A percentile compares a stretch with the other conserved stretches of the same genome.
Evolutionary conservation across 2,113 vertebrate genomes (phyloP).

Genomic region (Embiotoca jacksoni): DNA sequence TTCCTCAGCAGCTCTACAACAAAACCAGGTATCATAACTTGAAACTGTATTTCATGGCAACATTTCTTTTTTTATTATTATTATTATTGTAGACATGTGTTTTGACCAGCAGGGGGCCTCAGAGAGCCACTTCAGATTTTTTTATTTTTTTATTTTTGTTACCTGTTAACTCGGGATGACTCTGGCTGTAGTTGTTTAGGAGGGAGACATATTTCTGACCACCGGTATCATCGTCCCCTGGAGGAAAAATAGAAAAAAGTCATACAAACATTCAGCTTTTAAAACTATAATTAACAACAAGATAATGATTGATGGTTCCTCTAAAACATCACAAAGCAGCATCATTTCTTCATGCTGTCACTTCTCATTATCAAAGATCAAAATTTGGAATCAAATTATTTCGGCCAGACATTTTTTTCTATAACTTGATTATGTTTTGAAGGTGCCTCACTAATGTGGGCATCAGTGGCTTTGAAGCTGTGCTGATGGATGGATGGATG

Average conservation of each 20-base stretch:
- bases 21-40: background rate
- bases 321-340: slow-evolving; percentile 6
- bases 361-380: background rate
- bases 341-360: background rate
- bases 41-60: background rate
- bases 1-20: slow-evolving; percentile 75
- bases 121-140: slow-evolving; percentile 15
- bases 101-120: slow-evolving; percentile 50
- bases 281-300: background rate
- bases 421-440: background rate
- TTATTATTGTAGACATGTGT: background rate
- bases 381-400: slow-evolving; percentile 15
- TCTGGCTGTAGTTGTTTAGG: slow-evolving; percentile 67
- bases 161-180: slow-evolving; percentile 77
- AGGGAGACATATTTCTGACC: slow-evolving; percentile 74
- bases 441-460: background rate
- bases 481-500: slow-evolving; percentile 4
- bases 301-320: background rate
- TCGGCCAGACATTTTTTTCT: background rate
- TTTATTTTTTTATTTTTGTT: background rate
- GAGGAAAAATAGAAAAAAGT: background rate
- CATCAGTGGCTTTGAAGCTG: background rate
- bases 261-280: background rate
- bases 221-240: slow-evolving; percentile 68
- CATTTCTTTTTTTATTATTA: too few relatives aligned